These are phyloP conservation scores for Stenoptilia bipunctidactyla DNA, from an alignment of 2,888 invertebrate genomes.

Conservation along the genomic window DNA sequence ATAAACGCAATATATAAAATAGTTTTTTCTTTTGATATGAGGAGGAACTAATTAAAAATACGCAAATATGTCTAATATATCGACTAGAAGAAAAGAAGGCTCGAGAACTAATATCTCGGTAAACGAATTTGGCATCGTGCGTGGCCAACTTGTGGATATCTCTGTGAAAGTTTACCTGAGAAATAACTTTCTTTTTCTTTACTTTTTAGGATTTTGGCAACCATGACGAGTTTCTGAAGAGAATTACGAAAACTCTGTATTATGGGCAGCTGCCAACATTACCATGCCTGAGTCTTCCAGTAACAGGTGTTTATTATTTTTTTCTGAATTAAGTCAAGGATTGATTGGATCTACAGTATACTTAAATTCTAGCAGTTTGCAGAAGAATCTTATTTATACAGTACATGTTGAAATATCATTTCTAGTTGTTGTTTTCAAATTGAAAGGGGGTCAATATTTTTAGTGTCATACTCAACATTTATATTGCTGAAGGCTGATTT, in stretches of 20 bases:
- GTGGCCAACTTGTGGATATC: constrained; percentile 19
- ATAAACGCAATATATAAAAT: background rate
- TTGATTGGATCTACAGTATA: no score
- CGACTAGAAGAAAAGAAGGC: constrained; percentile 63
- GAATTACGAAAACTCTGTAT: constrained; percentile 90
- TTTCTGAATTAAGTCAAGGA: no score
- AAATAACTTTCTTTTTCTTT: constrained; percentile 6
- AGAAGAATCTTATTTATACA: no score
- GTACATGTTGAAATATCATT: no score
- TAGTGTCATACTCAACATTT: no score
- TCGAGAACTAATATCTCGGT: constrained; percentile 69
- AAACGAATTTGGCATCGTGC: constrained; percentile 20
- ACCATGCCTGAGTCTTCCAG: constrained; percentile 80
- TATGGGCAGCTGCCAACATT: constrained; percentile 84
- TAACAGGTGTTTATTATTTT: constrained; percentile 76
- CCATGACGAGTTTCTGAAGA: constrained; percentile 82
- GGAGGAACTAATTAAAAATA: background rate
- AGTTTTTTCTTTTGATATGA: background rate
- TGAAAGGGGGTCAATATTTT: no score
- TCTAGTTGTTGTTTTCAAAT: no score
- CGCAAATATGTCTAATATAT: constrained; percentile 59
- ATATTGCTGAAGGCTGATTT: no score
- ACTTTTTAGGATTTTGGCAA: constrained; percentile 73
- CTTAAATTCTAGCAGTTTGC: no score
- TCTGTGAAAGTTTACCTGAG: background rate